phyloP scores from a whole-genome alignment of 1,140 invertebrate genomes.

The Telenomus remus region DNA sequence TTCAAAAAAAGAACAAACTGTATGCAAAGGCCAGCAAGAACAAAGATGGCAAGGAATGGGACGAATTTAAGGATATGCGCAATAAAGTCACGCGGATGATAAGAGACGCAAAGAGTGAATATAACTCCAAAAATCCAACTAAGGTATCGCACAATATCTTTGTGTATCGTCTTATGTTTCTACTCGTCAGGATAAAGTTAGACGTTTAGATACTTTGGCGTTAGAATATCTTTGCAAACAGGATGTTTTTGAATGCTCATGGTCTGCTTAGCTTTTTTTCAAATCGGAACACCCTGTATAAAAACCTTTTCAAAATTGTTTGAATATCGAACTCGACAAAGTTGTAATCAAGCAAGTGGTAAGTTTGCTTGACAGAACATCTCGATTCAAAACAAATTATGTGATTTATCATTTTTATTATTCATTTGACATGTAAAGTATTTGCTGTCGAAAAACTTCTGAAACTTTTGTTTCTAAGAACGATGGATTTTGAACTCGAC shows the following conservation, averaged over 20 bases:
- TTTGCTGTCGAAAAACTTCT: too few species aligned
- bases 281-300: background rate
- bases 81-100: constrained; percentile 77
- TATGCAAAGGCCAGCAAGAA: constrained; percentile 76
- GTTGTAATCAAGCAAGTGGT: too few species aligned
- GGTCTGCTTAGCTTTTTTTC: background rate
- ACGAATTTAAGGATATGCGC: constrained; percentile 76
- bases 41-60: constrained; percentile 75
- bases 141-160: constrained; percentile 68
- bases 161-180: constrained; percentile 26
- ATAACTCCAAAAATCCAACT: constrained; percentile 74
- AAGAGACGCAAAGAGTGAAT: constrained; percentile 76
- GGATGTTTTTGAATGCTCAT: constrained; percentile 23
- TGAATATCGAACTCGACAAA: too few species aligned
- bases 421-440: too few species aligned
- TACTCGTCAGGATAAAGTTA: constrained; percentile 3
- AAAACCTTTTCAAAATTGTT: background rate
- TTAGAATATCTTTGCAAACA: constrained; percentile 55
- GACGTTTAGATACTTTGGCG: constrained; percentile 36
- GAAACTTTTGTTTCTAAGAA: too few species aligned
- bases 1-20: constrained; percentile 76
- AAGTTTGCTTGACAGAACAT: too few species aligned
- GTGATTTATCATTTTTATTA: too few species aligned
- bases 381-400: too few species aligned
- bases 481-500: too few species aligned